Evolutionary conservation across 2,797 vertebrate genomes (phyloP), one percentile per base, ranked within the genome.

Genomic region (Micrastur ruficollis): DNA sequence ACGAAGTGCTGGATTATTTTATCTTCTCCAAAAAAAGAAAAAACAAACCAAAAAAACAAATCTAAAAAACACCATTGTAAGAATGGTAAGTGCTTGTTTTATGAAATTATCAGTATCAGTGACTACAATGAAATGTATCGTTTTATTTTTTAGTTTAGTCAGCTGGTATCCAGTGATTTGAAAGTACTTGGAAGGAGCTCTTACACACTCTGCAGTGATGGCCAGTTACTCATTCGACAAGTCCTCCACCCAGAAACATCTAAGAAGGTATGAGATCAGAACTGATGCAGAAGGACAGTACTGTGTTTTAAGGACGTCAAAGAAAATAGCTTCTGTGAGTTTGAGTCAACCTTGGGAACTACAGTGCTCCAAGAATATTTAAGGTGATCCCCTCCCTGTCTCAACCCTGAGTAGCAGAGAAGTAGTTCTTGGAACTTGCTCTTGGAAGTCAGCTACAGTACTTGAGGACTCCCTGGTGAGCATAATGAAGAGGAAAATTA

Each of bases 171-270:
- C 74, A 98, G 98, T 95, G 99, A 99, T 89, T 96, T 99, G 90
- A 98, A 99, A 96, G 97, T 98, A 79, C 97, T 99, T 71, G 99
- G 99, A 92, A 98, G 98, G 92, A 99, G 93, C 97, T 98, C 99
- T 8, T 99, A 98, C 95, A 98, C 98, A 3, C 98, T 99, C 78
- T 99, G 99, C 95, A 99, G 99, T 20, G 98, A 99, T 98, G 98
- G 98, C 90, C 99, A 99, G 68, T 98, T 98, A 52, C 94, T 99
- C 94, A 97, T 99, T 86, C 98, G 99, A 85, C 99, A 99, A 97
- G 99, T 98, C 67, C 98, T 99, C 81, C 99, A 99, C 93, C 99
- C 99, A 0, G 99, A 99, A 96, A 98, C 99, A 50, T 99, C 99
- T 93, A 99, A 99, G 97, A 99, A 99, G 99, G 99, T 99, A 97